These are phyloP conservation scores for Zonitis immaculata DNA, from an alignment of 2,888 invertebrate genomes.

Conservation along the genomic window DNA sequence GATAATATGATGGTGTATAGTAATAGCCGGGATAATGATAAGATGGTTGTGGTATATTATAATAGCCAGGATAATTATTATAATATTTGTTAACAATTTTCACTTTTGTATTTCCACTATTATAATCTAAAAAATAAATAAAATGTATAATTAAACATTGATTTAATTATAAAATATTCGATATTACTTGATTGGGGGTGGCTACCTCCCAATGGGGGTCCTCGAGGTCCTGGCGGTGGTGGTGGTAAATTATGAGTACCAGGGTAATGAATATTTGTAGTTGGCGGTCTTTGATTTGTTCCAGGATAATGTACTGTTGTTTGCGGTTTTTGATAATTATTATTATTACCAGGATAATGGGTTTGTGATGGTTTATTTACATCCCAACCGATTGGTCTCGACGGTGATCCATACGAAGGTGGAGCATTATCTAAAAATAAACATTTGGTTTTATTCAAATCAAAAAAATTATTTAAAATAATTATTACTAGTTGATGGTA, in stretches of 20 bases:
- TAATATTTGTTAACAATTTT: slow-evolving; percentile 34
- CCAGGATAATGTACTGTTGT: background rate
- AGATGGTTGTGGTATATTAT: slow-evolving; percentile 9
- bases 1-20: slow-evolving; percentile 25
- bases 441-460: no score
- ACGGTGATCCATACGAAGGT: background rate
- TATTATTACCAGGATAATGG: background rate
- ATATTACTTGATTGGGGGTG: slow-evolving; percentile 3
- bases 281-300: background rate
- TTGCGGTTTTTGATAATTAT: background rate
- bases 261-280: background rate
- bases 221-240: slow-evolving; percentile 8
- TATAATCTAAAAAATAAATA: background rate
- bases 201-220: slow-evolving; percentile 4
- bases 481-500: no score
- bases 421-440: background rate
- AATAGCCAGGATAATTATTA: slow-evolving; percentile 26
- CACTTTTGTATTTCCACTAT: slow-evolving; percentile 9
- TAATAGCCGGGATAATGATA: slow-evolving; percentile 15
- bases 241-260: background rate
- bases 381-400: background rate
- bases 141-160: no score
- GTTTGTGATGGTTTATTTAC: background rate
- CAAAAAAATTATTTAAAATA: no score
- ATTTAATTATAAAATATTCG: background rate